These are phyloP conservation scores for Thumatha senex DNA, from an alignment of 2,888 invertebrate species.

Conservation along the genomic window DNA sequence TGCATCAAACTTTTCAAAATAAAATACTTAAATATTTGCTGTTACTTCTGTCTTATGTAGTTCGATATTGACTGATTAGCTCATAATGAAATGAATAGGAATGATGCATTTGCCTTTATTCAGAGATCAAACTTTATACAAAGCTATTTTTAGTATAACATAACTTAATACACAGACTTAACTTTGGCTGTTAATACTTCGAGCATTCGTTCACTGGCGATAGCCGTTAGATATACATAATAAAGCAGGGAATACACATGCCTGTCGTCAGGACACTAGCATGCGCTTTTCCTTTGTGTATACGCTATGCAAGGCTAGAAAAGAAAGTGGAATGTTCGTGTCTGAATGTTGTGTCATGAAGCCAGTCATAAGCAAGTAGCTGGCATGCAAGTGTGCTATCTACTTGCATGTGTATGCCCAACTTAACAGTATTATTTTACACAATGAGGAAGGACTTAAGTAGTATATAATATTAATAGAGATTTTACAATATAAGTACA, in stretches of 20 bases:
- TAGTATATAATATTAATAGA: conserved; percentile 14
- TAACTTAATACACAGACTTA: conserved; percentile 26
- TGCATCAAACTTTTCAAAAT: too few species aligned
- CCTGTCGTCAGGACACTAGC: too few species aligned
- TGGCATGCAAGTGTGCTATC: too few species aligned
- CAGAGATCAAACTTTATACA: conserved; percentile 35
- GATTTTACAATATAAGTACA: conserved; percentile 38
- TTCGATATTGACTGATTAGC: conserved; percentile 6
- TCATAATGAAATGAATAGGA: conserved; percentile 32
- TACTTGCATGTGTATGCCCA: too few species aligned
- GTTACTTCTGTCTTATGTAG: too few species aligned
- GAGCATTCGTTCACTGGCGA: conserved; percentile 18
- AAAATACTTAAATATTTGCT: too few species aligned
- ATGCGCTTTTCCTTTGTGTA: too few species aligned
- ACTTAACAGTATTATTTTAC: neutral
- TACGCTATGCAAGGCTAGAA: too few species aligned
- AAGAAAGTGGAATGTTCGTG: too few species aligned
- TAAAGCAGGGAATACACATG: too few species aligned
- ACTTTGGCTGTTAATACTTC: conserved; percentile 44
- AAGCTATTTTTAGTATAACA: conserved; percentile 16
- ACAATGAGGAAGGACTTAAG: conserved; percentile 8
- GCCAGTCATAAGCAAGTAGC: too few species aligned
- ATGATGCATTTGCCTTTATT: conserved; percentile 35
- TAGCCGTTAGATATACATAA: neutral
- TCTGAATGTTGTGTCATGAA: too few species aligned